Base-by-base conservation (phyloP, 2,888 invertebrate genomes). In the Drymonia ruficornis region DNA sequence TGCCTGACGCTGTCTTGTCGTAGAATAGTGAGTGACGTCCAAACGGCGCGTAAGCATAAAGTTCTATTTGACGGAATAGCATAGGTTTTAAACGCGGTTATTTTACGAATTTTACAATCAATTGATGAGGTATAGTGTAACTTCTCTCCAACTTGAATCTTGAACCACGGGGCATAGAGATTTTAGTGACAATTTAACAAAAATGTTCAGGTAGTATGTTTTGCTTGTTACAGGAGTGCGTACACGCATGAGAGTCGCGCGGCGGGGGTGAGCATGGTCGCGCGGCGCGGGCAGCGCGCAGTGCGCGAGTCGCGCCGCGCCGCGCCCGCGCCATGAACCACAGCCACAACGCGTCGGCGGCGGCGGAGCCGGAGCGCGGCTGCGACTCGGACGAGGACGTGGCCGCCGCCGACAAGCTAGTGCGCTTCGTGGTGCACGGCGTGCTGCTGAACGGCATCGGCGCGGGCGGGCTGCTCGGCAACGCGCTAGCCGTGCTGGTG, bases 401-500 rank as follows among this genome's bases (percentile, higher is more conserved):
- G 70, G 70, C 80, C 59, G 81, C 71, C 52, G 91, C 92, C 61
- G 93, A 93, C 76, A 93, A 94, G 66, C 90, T 96, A 74, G 95
- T 96, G 80, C 95, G 96, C 76, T 97, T 98, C 91, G 94, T 97
- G 84, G 94, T 96, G 63, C 96, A 96, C 86, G 98, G 97, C 57
- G 93, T 98, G 65, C 91, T 97, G 67, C 93, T 98, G 55, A 97
- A 97, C 85, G 86, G 95, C 48, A 95, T 98, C 72, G 97, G 97
- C 56, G 86, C 96, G 28, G 95, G 96, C 74, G 99, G 98, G 7
- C 95, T 98, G 61, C 93, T 98, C 45, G 99, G 98, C 64, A 99
- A 98, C 89, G 94, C 97, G 55, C 96, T 99, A 54, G 96, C 98
- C 42, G 97, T 98, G 94, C 95, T 98, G 59, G 98, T 98, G 71